Evolutionary conservation across 2,797 vertebrate species (phyloP), one percentile per base, ranked within the genome.

Genomic region (Microctenopoma steveboyesi): DNA sequence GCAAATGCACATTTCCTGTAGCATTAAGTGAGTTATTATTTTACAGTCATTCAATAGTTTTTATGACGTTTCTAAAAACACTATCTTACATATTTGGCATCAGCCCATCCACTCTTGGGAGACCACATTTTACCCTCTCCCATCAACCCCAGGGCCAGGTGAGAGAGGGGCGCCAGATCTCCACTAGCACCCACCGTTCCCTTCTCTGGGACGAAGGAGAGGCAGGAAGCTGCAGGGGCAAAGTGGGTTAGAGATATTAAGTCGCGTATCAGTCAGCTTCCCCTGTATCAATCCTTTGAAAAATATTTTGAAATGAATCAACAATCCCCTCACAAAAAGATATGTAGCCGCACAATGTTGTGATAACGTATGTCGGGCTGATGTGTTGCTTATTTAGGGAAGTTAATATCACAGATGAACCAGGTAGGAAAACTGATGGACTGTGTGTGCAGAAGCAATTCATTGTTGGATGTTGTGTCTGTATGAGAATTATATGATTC

Each of bases 91-190:
- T 98, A 99, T 98, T 99, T 99, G 70, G 98, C 97, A 57, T 99
- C 96, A 18, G 98, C 98, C 98, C 98, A 99, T 59, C 98, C 98
- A 25, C 97, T 99, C 88, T 97, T 98, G 0, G 97, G 98, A 16
- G 98, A 99, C 98, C 98, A 99, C 98, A 99, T 99, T 93, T 96
- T 98, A 14, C 98, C 98, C 88, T 99, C 98, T 86, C 98, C 98
- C 88, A 97, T 98, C 56, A 99, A 90, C 54, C 98, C 98, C 42
- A 99, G 91, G n/a, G 97, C 96, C 72, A 99, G 94, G 86, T 99
- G 98, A 81, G 98, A 95, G 53, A 99, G 96, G 0, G 98, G 98
- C 0, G 98, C 97, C 18, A 99, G 94, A 82, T 99, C 98, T 89
- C 98, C 98, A 0, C 98, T 99, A 58, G 98, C 98, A 65, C 98